Evolutionary conservation across 2,888 invertebrate genomes (phyloP), one percentile per base, ranked within the genome.

Genomic region (Melieria omissa): DNA sequence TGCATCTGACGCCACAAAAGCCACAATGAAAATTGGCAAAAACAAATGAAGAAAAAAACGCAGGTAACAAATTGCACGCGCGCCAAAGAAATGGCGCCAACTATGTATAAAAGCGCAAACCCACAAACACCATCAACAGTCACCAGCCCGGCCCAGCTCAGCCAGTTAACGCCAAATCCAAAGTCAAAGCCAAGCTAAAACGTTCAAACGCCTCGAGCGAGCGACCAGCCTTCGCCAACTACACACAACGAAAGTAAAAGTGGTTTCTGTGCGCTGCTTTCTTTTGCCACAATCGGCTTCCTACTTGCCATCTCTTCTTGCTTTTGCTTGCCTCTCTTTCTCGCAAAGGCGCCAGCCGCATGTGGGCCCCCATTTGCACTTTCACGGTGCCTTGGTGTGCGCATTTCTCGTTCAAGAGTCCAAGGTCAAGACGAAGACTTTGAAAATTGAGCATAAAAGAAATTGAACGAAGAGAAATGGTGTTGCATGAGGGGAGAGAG

Each of bases 361-460:
- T 29, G 29, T 29, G 29, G 29, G 29, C 29, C 29, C 29, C 29
- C 29, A 29, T 29, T 29, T 29, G 29, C 29, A 29, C 29, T 29
- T 29, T 29, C 29, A 29, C 29, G 29, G 29, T 3, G 29, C 29
- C 42, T 16, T 57, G 16, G 42, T 57, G 63, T n/a, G 54, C 62
- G 52, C 41, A 68, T 41, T 66, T 64, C 72, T 49, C 64, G 75
- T 75, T 78, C 76, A 77, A 65, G 80, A 84, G 84, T 84, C 83
- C 84, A 84, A 84, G 84, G 84, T 84, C 84, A 84, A 83, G 83
- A 81, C 81, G 83, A 83, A 84, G 83, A 83, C 84, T 84, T 84
- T 83, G 84, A 84, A 84, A 83, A 80, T 55, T 61, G 46, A 47
- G 6, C 7, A 65, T 7, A 54, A 57, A 57, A 42, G 42, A 44